A percentile compares a stretch with the other conserved stretches of the same genome.
phyloP scores from a whole-genome alignment of 2,888 invertebrate species.

The Tromatobia lineatoria region DNA sequence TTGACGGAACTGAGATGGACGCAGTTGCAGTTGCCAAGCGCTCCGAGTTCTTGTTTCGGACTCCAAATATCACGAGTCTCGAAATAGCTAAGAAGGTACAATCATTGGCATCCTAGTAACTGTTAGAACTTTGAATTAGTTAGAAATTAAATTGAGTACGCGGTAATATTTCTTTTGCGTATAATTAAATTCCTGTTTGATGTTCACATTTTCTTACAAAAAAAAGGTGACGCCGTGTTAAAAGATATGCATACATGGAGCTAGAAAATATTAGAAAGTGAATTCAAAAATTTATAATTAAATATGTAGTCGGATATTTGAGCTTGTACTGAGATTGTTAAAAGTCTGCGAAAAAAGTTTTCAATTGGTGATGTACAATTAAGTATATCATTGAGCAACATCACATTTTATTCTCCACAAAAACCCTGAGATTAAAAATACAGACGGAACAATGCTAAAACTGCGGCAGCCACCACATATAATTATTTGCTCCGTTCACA shows the following conservation, averaged over 20 bases:
- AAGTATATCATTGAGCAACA: not conserved
- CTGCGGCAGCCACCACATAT: not conserved
- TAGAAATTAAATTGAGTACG: not conserved
- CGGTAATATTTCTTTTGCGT: not conserved
- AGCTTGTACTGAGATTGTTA: too few relatives aligned
- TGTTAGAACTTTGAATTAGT: not conserved
- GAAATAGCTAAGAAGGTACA: not conserved
- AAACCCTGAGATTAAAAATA: not conserved
- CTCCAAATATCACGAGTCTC: conserved; percentile 6
- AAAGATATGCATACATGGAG: not conserved
- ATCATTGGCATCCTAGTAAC: not conserved
- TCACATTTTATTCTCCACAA: not conserved
- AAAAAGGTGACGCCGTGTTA: too few relatives aligned
- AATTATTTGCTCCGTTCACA: not conserved
- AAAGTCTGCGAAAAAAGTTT: too few relatives aligned
- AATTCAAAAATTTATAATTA: too few relatives aligned
- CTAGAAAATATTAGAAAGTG: not conserved
- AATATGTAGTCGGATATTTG: too few relatives aligned
- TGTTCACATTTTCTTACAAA: too few relatives aligned
- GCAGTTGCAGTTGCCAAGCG: conserved; percentile 14
- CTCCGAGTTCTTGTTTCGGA: conserved; percentile 4
- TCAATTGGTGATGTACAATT: too few relatives aligned
- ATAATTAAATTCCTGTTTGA: not conserved
- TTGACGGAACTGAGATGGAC: conserved; percentile 1
- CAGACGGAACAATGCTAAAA: not conserved